These are phyloP conservation scores for Silurus aristotelis DNA, from an alignment of 2,797 vertebrate species.

Conservation along the genomic window DNA sequence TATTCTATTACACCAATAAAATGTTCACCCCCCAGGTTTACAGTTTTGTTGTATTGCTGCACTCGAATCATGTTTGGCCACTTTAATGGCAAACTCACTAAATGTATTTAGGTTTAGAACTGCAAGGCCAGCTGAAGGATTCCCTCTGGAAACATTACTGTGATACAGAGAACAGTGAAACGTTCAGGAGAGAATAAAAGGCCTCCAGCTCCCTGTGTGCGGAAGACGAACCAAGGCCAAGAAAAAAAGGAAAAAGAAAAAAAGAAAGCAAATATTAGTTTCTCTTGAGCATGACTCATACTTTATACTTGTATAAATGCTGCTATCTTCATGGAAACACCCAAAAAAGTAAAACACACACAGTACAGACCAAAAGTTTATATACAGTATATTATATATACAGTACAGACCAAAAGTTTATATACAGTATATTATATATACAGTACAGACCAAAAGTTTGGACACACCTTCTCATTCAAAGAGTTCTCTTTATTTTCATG, in stretches of 20 bases:
- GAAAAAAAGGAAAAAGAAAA: neutral
- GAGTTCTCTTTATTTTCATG: no score
- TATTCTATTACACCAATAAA: conserved; percentile 35
- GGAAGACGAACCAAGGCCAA: neutral
- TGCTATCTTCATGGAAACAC: neutral
- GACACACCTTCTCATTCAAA: no score
- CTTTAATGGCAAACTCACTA: conserved; percentile 36
- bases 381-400: no score
- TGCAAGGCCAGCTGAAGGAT: conserved; percentile 6
- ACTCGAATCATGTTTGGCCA: conserved; percentile 42
- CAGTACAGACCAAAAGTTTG: no score
- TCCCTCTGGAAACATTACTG: conserved; percentile 30
- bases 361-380: no score
- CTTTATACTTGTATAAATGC: neutral
- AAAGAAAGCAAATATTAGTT: neutral
- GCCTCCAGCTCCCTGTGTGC: neutral
- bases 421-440: no score
- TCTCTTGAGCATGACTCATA: neutral
- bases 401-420: no score
- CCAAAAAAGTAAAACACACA: neutral
- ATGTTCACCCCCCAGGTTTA: conserved; percentile 42
- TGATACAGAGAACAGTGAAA: conserved; percentile 2
- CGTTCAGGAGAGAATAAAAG: neutral
- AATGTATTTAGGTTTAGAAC: conserved; percentile 46
- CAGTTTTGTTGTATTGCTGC: conserved; percentile 30